Base-by-base conservation (phyloP, 1,140 invertebrate species). In the Limonius californicus region DNA sequence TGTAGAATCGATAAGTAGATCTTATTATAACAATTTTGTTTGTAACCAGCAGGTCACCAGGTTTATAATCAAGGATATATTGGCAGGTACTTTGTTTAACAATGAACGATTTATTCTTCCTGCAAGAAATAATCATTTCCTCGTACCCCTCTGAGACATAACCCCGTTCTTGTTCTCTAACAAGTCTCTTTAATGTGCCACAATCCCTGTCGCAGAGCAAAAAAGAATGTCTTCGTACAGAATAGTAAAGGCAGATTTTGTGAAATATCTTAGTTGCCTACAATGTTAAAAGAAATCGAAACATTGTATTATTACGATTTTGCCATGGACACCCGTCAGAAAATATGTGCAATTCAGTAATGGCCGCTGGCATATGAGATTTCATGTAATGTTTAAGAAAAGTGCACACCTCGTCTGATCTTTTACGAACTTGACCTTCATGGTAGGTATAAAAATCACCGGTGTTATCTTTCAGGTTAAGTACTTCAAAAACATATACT, bases 171-270 rank as follows among this genome's bases (percentile, higher is more conserved):
- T 14, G 47, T 14, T 66, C 65, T 35, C 67, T 50, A 21, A 70
- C 19, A 15, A 62, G 8, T 12, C n/a, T 50, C 60, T 68, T 61
- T 74, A 74, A 43, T 71, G 64, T 18, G 42, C 66, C 69, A 68
- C 76, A 76, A 53, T 73, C 59, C 39, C 71, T 57, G 55, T 77
- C 73, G 47, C 70, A 72, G 0, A 64, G 71, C 9, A 74, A 61
- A 63, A 73, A 76, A 21, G 68, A 70, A 61, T 76, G 72, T n/a
- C 69, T 70, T 45, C 67, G 57, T 18, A 75, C 43, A 30, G 72
- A 69, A 61, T 70, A 76, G 58, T 71, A 73, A 19, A 73, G 66
- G 23, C 62, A 57, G 11, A 69, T 73, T 35, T 57, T 61, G n/a
- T 56, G 16, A 68, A 74, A 73, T 54, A 23, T 43, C 15, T 50